Conservation (phyloP, 1,140 invertebrate species). For the Lysiphlebus fabarum region DNA sequence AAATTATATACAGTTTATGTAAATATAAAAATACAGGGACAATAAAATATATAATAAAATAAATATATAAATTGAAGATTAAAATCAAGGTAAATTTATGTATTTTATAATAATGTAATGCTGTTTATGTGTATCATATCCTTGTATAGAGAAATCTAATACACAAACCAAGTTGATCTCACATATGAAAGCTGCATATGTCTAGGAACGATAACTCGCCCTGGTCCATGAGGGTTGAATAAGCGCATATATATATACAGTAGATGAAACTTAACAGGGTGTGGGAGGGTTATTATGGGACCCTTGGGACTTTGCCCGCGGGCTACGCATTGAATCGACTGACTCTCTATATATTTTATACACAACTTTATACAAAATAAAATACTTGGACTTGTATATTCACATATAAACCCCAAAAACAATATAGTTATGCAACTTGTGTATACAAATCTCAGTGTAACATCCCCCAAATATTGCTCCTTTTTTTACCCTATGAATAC, state of each 20-base stretch:
- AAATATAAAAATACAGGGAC: too few species aligned
- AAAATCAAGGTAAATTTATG: too few species aligned
- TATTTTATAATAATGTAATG: too few species aligned
- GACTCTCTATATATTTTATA: too few species aligned
- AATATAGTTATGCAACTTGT: slow-evolving; percentile 16
- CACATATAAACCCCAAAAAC: neutral
- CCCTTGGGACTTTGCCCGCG: slow-evolving; percentile 47
- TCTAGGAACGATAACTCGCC: slow-evolving; percentile 1
- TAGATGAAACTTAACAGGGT: slow-evolving; percentile 33
- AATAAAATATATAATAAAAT: too few species aligned
- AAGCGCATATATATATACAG: slow-evolving; percentile 36
- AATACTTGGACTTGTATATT: neutral
- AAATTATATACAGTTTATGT: too few species aligned
- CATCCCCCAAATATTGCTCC: slow-evolving; percentile 4
- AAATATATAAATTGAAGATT: too few species aligned
- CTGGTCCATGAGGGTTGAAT: slow-evolving; percentile 8
- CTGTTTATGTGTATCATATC: neutral
- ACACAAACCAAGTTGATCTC: slow-evolving; percentile 7
- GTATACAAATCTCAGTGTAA: neutral
- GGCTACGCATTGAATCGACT: slow-evolving; percentile 43
- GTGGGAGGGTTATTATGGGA: slow-evolving; percentile 44
- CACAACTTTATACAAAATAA: slow-evolving; percentile 1
- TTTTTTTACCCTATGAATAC: neutral
- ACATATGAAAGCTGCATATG: slow-evolving; percentile 12
- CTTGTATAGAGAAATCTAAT: slow-evolving; percentile 5